phyloP scores from a whole-genome alignment of 2,113 vertebrate genomes.

The Pionites leucogaster region DNA sequence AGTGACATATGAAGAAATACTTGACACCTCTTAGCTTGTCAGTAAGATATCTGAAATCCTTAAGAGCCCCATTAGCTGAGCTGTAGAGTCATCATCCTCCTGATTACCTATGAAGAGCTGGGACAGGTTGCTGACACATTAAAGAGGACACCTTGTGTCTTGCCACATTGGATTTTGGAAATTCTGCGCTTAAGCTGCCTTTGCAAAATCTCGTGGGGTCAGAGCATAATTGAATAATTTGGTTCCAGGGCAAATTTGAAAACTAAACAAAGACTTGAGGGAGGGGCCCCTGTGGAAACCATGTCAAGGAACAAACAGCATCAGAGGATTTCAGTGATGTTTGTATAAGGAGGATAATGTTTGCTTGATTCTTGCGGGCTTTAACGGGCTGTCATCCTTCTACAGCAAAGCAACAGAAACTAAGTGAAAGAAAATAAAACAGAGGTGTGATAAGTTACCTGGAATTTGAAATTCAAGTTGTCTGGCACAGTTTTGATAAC shows the following conservation, averaged over 20 bases:
- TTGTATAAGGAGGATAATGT: slow-evolving; percentile 47
- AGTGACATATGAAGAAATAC: not conserved
- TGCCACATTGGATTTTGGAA: not conserved
- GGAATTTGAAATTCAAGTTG: not conserved
- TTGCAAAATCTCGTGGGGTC: not conserved
- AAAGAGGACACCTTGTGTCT: not conserved
- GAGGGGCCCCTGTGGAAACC: slow-evolving; percentile 27
- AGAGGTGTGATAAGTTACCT: not conserved
- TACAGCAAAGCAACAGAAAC: slow-evolving; percentile 14
- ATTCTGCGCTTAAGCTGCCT: not conserved
- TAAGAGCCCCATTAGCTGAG: slow-evolving; percentile 1
- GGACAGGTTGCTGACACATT: not conserved
- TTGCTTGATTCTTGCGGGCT: slow-evolving; percentile 23
- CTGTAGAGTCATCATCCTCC: not conserved
- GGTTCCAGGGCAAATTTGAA: slow-evolving; percentile 47
- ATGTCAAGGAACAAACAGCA: slow-evolving; percentile 19
- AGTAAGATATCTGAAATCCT: not conserved
- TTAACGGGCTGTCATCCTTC: slow-evolving; percentile 26
- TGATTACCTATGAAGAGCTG: not conserved
- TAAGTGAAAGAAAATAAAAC: not conserved
- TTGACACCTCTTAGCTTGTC: not conserved
- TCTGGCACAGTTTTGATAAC: not conserved
- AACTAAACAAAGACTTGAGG: slow-evolving; percentile 42
- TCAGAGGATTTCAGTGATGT: slow-evolving; percentile 46
- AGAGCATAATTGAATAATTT: slow-evolving; percentile 38